Conservation (phyloP, 2,797 vertebrate genomes). For the Dendrocincla fuliginosa region DNA sequence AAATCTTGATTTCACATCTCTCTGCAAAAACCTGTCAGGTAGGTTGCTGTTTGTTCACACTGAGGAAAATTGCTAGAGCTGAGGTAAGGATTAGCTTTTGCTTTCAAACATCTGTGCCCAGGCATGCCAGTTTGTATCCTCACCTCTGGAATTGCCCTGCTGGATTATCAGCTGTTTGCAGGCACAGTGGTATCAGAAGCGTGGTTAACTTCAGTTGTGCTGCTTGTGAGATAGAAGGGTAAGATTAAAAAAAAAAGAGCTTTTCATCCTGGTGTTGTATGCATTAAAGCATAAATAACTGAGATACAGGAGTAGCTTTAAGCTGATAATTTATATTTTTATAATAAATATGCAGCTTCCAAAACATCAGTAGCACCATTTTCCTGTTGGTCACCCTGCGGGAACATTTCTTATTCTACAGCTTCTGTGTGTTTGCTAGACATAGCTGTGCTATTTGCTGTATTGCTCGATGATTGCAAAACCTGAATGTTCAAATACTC, state of each 20-base stretch:
- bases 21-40: background rate
- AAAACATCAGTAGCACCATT: background rate
- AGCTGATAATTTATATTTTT: background rate
- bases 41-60: background rate
- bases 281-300: background rate
- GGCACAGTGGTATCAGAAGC: fast-evolving
- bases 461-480: background rate
- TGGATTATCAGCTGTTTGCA: fast-evolving
- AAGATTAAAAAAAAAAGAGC: background rate
- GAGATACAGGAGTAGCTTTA: background rate
- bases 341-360: background rate
- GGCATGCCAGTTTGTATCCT: background rate
- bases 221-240: fast-evolving
- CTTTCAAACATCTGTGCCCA: background rate
- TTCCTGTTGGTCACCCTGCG: fast-evolving
- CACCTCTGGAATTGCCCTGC: background rate
- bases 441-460: fast-evolving
- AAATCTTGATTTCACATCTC: background rate
- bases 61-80: background rate
- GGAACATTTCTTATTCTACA: background rate
- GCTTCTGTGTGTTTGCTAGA: background rate
- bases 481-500: background rate
- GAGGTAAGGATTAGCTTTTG: background rate
- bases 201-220: background rate
- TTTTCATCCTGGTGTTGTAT: fast-evolving